Evolutionary conservation across 2,113 vertebrate species (phyloP).

Genomic region (Lamprologus callipterus): DNA sequence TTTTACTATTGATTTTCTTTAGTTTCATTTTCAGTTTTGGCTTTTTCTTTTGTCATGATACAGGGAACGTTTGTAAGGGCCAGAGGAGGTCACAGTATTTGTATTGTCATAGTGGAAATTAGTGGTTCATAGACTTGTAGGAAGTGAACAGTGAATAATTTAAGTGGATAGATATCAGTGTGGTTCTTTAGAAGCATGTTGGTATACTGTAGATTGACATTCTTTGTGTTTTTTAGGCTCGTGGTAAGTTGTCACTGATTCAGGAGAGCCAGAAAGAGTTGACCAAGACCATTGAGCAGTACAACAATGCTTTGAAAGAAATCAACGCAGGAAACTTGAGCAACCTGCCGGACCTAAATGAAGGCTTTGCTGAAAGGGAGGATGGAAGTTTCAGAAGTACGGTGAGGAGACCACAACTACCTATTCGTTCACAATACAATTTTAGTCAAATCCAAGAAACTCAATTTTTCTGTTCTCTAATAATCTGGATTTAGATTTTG

Average conservation of each 20-base stretch:
- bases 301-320: slow-evolving; percentile 74
- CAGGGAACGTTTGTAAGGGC: background rate
- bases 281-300: slow-evolving; percentile 79
- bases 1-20: background rate
- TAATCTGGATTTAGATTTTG: background rate
- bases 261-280: slow-evolving; percentile 83
- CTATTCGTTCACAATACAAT: background rate
- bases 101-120: background rate
- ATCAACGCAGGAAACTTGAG: slow-evolving; percentile 70
- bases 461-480: background rate
- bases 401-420: slow-evolving; percentile 64
- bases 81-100: background rate
- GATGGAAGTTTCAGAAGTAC: slow-evolving; percentile 67
- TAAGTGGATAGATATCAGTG: background rate
- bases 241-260: slow-evolving; percentile 81
- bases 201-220: background rate
- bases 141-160: background rate
- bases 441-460: background rate
- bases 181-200: background rate
- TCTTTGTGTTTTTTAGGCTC: slow-evolving; percentile 69
- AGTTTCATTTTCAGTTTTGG: background rate
- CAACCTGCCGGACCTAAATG: slow-evolving; percentile 70
- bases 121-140: background rate
- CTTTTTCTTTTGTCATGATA: background rate
- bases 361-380: slow-evolving; percentile 73